Evolutionary conservation across 2,888 invertebrate genomes (phyloP).

Genomic region (Endomychus coccineus): DNA sequence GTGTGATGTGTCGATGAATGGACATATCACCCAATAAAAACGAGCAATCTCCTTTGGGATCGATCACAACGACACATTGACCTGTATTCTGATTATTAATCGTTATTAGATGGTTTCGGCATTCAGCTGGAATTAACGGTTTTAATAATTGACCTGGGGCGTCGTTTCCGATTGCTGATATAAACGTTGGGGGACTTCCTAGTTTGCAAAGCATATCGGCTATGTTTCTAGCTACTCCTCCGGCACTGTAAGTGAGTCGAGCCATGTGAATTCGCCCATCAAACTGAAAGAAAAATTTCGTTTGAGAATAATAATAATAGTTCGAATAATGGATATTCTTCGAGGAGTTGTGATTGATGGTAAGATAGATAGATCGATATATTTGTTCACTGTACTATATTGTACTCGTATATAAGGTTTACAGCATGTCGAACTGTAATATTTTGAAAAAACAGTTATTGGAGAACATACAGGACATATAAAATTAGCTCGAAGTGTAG

Average conservation of each 20-base stretch:
- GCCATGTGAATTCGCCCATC: slow-evolving; percentile 75
- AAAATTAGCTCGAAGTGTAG: no score
- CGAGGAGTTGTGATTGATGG: no score
- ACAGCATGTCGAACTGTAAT: no score
- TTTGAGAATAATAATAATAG: no score
- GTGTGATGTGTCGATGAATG: slow-evolving; percentile 63
- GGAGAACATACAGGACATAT: no score
- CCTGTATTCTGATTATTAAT: slow-evolving; percentile 51
- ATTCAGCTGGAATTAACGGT: slow-evolving; percentile 37
- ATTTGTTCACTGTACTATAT: no score
- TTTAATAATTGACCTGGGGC: slow-evolving; percentile 43
- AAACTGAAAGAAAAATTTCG: slow-evolving; percentile 52
- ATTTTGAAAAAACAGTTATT: no score
- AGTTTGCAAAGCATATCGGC: slow-evolving; percentile 78
- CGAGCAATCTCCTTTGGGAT: slow-evolving; percentile 67
- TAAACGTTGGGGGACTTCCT: slow-evolving; percentile 55
- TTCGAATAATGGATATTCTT: no score
- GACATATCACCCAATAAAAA: slow-evolving; percentile 81
- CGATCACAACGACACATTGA: slow-evolving; percentile 69
- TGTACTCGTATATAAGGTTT: no score
- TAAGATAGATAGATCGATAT: no score
- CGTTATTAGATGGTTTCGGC: slow-evolving; percentile 34
- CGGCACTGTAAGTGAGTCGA: slow-evolving; percentile 57
- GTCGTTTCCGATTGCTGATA: slow-evolving; percentile 75
- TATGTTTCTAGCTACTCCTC: slow-evolving; percentile 91